Evolutionary conservation across 2,113 vertebrate species (phyloP).

Genomic region (Grallaria varia): DNA sequence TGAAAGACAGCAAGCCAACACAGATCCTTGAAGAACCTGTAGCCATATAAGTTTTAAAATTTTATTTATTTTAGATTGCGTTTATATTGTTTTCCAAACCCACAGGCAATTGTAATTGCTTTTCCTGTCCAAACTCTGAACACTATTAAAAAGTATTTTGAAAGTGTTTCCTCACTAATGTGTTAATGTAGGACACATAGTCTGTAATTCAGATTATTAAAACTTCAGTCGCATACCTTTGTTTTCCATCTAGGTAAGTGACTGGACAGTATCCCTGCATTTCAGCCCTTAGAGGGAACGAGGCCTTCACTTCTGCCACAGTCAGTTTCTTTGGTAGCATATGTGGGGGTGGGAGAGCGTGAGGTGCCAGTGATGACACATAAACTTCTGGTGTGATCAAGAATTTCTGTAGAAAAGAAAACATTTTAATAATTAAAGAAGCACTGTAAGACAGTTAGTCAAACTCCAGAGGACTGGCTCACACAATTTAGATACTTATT

Average conservation of each 20-base stretch:
- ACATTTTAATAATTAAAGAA: neutral
- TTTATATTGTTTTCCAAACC: neutral
- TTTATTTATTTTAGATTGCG: neutral
- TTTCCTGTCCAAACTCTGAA: neutral
- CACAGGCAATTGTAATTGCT: neutral
- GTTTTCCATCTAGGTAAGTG: conserved; percentile 87
- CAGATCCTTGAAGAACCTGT: neutral
- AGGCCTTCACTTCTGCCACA: conserved; percentile 77
- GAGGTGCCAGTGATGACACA: conserved; percentile 80
- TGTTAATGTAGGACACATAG: neutral
- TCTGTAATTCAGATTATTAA: neutral
- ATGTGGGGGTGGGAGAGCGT: conserved; percentile 76
- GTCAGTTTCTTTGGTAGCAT: conserved; percentile 83
- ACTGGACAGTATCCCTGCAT: conserved; percentile 92
- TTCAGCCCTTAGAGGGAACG: conserved; percentile 82
- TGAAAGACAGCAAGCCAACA: neutral
- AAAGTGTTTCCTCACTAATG: neutral
- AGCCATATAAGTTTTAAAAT: neutral
- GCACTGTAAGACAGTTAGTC: neutral
- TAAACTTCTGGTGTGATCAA: conserved; percentile 83
- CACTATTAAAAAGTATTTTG: neutral
- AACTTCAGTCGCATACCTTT: conserved; percentile 75
- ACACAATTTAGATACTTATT: neutral
- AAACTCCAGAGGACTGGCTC: neutral
- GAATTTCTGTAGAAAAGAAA: conserved; percentile 80